phyloP scores from a whole-genome alignment of 2,888 invertebrate species.

The Yponomeuta malinellus region DNA sequence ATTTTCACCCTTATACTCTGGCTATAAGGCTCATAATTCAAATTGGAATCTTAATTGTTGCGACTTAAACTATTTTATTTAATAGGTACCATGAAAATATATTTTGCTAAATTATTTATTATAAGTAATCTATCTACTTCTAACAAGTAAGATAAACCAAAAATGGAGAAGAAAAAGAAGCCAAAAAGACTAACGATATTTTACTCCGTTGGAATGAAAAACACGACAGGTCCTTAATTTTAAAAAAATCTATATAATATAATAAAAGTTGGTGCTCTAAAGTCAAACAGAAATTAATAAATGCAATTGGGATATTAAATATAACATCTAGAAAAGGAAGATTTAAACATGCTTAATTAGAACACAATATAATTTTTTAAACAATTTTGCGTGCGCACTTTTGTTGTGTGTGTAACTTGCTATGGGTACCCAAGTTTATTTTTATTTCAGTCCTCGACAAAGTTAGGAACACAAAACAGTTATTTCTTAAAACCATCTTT shows the following conservation, averaged over 20 bases:
- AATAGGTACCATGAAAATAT: neutral
- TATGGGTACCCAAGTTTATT: too few relatives aligned
- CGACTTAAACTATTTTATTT: neutral
- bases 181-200: neutral
- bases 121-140: neutral
- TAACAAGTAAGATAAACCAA: neutral
- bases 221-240: neutral
- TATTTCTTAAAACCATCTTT: neutral
- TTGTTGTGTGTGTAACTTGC: slow-evolving; percentile 18
- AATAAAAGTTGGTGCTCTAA: neutral
- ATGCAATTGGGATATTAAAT: slow-evolving; percentile 31
- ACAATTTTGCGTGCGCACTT: slow-evolving; percentile 27
- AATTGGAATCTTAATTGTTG: neutral
- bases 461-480: neutral
- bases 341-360: slow-evolving; percentile 2
- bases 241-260: neutral
- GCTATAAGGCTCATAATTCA: neutral
- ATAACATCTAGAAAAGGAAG: slow-evolving; percentile 17
- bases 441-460: slow-evolving; percentile 19
- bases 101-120: neutral
- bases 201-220: neutral
- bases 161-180: neutral
- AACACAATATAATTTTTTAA: neutral
- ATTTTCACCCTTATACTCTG: neutral
- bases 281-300: slow-evolving; percentile 23